Evolutionary conservation across 2,113 vertebrate genomes (phyloP).

Genomic region (Ahaetulla prasina): DNA sequence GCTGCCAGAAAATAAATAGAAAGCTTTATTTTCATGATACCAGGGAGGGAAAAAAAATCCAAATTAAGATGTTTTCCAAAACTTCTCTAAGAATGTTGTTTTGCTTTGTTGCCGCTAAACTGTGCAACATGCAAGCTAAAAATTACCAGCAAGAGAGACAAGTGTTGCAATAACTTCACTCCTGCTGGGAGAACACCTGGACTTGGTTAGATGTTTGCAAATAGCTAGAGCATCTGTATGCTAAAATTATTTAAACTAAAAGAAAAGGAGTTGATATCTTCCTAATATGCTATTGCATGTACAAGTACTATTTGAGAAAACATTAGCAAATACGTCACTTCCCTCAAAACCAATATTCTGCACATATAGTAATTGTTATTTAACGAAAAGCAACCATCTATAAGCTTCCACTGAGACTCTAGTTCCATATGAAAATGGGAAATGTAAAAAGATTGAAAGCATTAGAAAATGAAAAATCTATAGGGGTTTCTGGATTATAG

Average conservation of each 20-base stretch:
- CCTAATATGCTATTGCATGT: neutral
- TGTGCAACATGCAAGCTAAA: neutral
- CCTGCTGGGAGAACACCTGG: neutral
- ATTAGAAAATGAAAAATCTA: neutral
- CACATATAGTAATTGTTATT: neutral
- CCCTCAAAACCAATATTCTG: slow-evolving; percentile 5
- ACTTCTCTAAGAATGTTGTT: slow-evolving; percentile 5
- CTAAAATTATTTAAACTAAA: slow-evolving; percentile 29
- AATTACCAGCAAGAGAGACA: slow-evolving; percentile 10
- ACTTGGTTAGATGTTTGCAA: slow-evolving; percentile 8
- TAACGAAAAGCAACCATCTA: neutral
- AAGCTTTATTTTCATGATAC: neutral
- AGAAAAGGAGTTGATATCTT: neutral
- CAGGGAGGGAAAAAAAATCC: neutral
- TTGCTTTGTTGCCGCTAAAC: neutral
- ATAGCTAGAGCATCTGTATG: neutral
- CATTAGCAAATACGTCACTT: neutral
- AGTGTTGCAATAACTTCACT: neutral
- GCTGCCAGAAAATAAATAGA: neutral
- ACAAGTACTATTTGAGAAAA: slow-evolving; percentile 7
- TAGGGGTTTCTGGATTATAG: neutral
- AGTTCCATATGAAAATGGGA: neutral
- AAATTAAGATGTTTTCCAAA: neutral
- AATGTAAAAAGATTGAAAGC: neutral
- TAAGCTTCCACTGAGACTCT: neutral